Conservation (phyloP, 2,797 vertebrate genomes). For the Periophthalmus magnuspinnatus region DNA sequence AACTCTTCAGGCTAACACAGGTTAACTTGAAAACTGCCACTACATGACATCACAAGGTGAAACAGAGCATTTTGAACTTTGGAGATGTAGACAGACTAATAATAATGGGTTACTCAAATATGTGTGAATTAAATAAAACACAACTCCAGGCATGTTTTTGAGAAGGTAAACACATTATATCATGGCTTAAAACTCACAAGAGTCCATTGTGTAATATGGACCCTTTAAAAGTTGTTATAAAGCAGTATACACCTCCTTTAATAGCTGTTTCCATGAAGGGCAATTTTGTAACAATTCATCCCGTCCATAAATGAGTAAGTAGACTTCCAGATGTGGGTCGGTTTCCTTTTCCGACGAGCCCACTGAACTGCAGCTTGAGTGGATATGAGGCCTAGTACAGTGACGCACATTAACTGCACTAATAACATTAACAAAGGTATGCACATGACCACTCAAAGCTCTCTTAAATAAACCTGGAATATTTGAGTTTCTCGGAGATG, state of each 20-base stretch:
- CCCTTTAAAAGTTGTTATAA: not conserved
- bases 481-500: not conserved
- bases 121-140: too few relatives aligned
- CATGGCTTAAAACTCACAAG: too few relatives aligned
- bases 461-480: conserved; percentile 38
- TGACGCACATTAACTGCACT: conserved; percentile 50
- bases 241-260: too few relatives aligned
- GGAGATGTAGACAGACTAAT: too few relatives aligned
- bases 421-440: conserved; percentile 47
- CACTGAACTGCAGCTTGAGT: conserved; percentile 22
- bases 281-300: conserved; percentile 42
- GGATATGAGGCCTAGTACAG: conserved; percentile 28
- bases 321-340: conserved; percentile 55
- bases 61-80: too few relatives aligned
- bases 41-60: too few relatives aligned
- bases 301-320: conserved; percentile 47
- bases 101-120: too few relatives aligned
- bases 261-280: not conserved
- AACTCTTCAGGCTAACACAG: too few relatives aligned
- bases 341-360: conserved; percentile 54
- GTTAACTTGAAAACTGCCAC: too few relatives aligned
- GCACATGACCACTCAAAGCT: conserved; percentile 29
- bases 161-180: too few relatives aligned
- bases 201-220: too few relatives aligned
- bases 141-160: too few relatives aligned